Base-by-base conservation (phyloP, 2,888 invertebrate species). In the Lumbricus terrestris region DNA sequence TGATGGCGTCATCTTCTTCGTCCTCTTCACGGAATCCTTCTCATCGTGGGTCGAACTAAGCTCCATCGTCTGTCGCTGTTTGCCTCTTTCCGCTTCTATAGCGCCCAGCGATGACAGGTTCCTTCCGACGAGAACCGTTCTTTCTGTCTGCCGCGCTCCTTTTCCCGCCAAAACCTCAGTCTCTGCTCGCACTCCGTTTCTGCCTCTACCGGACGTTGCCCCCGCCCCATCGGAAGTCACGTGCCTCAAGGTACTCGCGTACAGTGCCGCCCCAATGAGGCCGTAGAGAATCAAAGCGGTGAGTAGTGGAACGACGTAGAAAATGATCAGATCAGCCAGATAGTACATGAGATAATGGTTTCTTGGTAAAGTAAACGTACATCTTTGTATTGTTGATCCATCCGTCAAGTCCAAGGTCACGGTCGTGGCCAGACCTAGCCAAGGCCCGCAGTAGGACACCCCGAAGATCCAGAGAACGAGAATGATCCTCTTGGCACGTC, bases 251-350 rank as follows among this genome's bases (percentile, higher is more conserved):
- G 35, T 85, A 29, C 85, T 85, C 2, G 85, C 18, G 85, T 88
- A 83, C 35, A 96, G 94, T 35, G 96, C 96, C 88, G 96, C 93
- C 35, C 96, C 96, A 91, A 96, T 96, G 92, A 96, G 95, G 13
- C 95, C 95, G 94, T 96, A 96, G 90, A 96, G 95, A 15, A 96
- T 94, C 91, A 96, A 95, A 88, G 96, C 96, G 83, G 96, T 93
- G n/a, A 96, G 92, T 91, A 96, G 95, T 0, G 96, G 96, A 20
- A 96, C 94, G 83, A 96, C 94, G 94, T 96, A 96, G 94, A 96
- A 96, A 85, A 96, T 94, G 82, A 96, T 94, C 90, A 96, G 94
- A 94, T 96, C 96, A 8, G 96, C 94, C 93, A 96, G 95, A 94
- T 96, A 96, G 91, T 96, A 95, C 18, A 95, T 95, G 93, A 96